Evolutionary conservation across 2,888 invertebrate genomes (phyloP), one percentile per base, ranked within the genome.

Genomic region (Catotricha subobsoleta): DNA sequence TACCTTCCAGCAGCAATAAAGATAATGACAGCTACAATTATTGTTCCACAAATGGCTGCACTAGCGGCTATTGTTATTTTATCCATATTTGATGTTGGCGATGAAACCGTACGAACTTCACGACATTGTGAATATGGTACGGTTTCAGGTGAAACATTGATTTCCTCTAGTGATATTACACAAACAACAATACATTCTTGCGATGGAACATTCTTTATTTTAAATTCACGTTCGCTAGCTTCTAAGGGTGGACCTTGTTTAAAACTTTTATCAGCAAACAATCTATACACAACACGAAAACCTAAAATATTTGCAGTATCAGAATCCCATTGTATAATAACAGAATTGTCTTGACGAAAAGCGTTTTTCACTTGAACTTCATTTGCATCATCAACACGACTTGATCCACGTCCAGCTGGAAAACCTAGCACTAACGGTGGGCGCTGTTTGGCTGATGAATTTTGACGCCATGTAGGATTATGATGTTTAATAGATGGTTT

Each of bases 151-250:
- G 80, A 82, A n/a, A 86, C 77, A 61, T 81, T 79, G 44, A 80
- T 74, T 59, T 88, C 88, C 64, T 88, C 88, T 49, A 88, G 65
- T 41, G 87, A 87, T 50, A 90, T 82, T 44, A 91, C 90, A 64
- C 91, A 91, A 46, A 91, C 90, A 47, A 91, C 80, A 49, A 91
- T 82, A 60, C 90, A 90, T 68, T 91, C 90, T 78, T 88, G 86
- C 9, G 81, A 74, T 34, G 90, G 90, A 45, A 91, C 86, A 55
- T 88, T 90, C 64, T 87, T 87, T 45, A 91, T 87, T 64, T 84
- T 87, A 55, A 90, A 90, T 62, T 90, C 88, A 51, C 87, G 67
- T 63, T 88, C 87, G 54, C 83, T 84, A 16, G 86, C 78, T 61
- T 88, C 87, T 43, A 91, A 62, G 2, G 87, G 86, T 13, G 88